A percentile compares a stretch with the other conserved stretches of the same genome.
Evolutionary conservation across 2,113 vertebrate species (phyloP).

Genomic region (Rhizomys pruinosus): DNA sequence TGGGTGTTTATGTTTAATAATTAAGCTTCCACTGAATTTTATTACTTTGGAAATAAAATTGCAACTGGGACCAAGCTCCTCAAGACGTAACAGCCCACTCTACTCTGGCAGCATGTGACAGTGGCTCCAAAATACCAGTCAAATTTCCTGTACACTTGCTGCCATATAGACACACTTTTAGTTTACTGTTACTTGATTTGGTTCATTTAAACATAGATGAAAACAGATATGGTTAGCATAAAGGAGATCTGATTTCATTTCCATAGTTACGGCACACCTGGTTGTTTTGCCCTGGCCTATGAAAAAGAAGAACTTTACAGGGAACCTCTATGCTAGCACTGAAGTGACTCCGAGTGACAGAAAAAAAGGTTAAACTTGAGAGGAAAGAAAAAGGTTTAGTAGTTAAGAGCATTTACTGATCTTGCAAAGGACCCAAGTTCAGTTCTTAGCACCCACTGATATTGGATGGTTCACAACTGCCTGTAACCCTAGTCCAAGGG

Average conservation of each 20-base stretch:
- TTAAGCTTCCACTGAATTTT: not conserved
- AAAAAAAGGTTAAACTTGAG: not conserved
- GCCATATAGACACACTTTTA: not conserved
- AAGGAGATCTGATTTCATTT: not conserved
- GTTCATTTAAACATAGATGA: constrained; percentile 33
- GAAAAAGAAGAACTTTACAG: not conserved
- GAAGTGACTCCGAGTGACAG: not conserved
- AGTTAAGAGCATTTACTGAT: not conserved
- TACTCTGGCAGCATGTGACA: not conserved
- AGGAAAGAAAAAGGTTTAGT: not conserved
- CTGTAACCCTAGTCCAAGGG: too few species aligned
- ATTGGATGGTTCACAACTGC: too few species aligned
- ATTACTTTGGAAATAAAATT: constrained; percentile 42
- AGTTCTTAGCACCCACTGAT: not conserved
- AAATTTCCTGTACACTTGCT: constrained; percentile 2
- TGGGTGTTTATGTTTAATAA: constrained; percentile 16
- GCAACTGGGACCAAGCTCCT: constrained; percentile 25
- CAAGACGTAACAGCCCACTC: not conserved
- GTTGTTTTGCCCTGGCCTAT: not conserved
- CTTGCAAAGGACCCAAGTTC: not conserved
- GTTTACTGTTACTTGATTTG: not conserved
- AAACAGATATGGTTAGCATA: not conserved
- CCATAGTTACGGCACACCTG: not conserved
- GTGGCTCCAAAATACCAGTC: not conserved
- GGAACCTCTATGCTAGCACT: not conserved